Percentiles rank a stretch among this genome's conserved stretches.
phyloP scores from a whole-genome alignment of 2,113 vertebrate species.

The Arothron firmamentum region DNA sequence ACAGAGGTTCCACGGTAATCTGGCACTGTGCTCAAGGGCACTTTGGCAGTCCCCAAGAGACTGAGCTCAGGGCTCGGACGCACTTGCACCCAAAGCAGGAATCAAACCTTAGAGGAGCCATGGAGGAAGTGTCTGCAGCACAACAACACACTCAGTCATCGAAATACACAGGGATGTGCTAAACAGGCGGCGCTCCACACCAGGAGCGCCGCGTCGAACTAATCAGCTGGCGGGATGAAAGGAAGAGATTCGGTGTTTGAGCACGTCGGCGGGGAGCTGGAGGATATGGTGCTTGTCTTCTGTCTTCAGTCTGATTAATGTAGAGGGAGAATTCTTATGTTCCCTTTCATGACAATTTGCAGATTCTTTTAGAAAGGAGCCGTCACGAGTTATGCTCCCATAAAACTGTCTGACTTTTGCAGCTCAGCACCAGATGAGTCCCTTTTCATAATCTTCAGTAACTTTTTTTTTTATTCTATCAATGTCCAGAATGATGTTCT shows the following conservation, averaged over 20 bases:
- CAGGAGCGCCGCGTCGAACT: constrained; percentile 34
- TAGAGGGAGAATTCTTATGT: constrained; percentile 11
- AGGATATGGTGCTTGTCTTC: constrained; percentile 25
- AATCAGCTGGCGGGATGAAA: constrained; percentile 52
- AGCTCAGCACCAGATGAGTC: constrained; percentile 15
- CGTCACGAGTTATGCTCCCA: too few relatives aligned
- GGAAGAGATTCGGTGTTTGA: constrained; percentile 1
- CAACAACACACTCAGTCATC: constrained; percentile 19
- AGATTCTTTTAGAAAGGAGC: background rate
- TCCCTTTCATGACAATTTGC: constrained; percentile 11
- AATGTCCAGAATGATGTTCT: background rate
- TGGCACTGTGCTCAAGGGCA: too few relatives aligned
- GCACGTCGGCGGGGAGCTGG: constrained; percentile 27
- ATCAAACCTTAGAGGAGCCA: too few relatives aligned
- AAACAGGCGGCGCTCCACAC: constrained; percentile 13
- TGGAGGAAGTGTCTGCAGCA: constrained; percentile 5
- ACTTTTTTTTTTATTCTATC: background rate
- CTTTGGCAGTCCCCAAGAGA: too few relatives aligned
- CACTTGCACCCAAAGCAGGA: too few relatives aligned
- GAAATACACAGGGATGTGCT: constrained; percentile 31
- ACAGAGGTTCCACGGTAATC: too few relatives aligned
- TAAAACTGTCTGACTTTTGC: background rate
- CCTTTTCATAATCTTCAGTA: constrained; percentile 6
- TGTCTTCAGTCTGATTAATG: constrained; percentile 21
- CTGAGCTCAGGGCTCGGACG: too few relatives aligned